These are phyloP conservation scores for Allacma fusca DNA, from an alignment of 2,888 invertebrate species.

Conservation along the genomic window DNA sequence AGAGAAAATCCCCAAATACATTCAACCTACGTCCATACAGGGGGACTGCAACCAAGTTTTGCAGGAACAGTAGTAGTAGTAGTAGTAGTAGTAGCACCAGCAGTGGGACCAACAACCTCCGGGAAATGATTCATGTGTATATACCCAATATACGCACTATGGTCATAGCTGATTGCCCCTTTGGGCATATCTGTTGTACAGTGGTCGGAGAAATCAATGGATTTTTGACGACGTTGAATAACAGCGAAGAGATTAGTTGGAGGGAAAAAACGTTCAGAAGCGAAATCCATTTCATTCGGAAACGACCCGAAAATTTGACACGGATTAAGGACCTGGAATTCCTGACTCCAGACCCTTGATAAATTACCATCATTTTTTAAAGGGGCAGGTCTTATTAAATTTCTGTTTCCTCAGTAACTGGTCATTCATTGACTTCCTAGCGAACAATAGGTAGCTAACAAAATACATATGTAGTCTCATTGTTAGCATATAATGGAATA, in stretches of 20 bases:
- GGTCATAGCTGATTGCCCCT: too few species aligned
- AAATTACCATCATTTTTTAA: slow-evolving; percentile 10
- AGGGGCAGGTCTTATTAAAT: background rate
- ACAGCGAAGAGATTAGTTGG: background rate
- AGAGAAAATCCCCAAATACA: background rate
- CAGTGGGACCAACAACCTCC: slow-evolving; percentile 23
- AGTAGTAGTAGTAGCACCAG: background rate
- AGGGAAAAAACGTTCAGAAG: background rate
- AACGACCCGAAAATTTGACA: slow-evolving; percentile 18
- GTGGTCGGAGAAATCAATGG: slow-evolving; percentile 24
- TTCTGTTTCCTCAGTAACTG: background rate
- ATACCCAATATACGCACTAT: too few species aligned
- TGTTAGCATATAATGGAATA: too few species aligned
- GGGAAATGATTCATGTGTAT: background rate
- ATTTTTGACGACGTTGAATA: slow-evolving; percentile 28
- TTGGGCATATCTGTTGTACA: background rate
- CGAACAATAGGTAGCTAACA: too few species aligned
- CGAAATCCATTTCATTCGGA: slow-evolving; percentile 13
- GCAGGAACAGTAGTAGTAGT: background rate
- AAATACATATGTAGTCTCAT: too few species aligned
- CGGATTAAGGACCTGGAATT: background rate
- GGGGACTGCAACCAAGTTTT: too few species aligned
- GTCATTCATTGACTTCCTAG: too few species aligned
- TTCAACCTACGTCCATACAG: too few species aligned
- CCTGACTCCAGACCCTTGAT: background rate